Evolutionary conservation across 2,888 invertebrate genomes (phyloP), one percentile per base, ranked within the genome.

Genomic region (Drosophila imparisetae): DNA sequence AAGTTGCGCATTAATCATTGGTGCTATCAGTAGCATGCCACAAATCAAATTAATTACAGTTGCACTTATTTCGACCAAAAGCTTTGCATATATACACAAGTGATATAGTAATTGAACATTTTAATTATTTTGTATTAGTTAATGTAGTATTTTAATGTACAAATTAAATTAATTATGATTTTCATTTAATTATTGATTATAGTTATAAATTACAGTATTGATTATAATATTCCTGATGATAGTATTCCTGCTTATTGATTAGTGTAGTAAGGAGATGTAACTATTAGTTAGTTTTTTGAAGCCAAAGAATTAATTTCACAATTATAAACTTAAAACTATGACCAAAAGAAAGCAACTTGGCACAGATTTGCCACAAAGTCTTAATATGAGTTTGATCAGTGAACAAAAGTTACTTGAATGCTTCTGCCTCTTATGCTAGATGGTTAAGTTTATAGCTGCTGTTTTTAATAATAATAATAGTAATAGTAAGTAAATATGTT

Each of bases 1-100:
- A n/a, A 30, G 38, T 21, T 30, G 13, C 27, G 38, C 66, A 62
- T 72, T 38, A 59, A 40, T 45, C 40, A 58, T 32, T 45, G n/a
- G 38, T 34, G 48, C 52, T 30, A 50, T 52, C n/a, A 42, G n/a
- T 15, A 30, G 27, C 13, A 21, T 13, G 30, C 52, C 10, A 29
- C n/a, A 36, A 29, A 36, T 29, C 42, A 24, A 21, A 53, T 36
- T 11, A n/a, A 53, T 66, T n/a, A 21, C 11, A 4, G 10, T 36
- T 29, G 4, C n/a, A 50, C 21, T 45, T 11, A 21, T 4, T 8
- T 45, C 45, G 21, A 21, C 15, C 21, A 21, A 45, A 21, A 21
- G 8, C 4, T 45, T 45, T 45, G 21, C 15, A 45, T 21, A 45
- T 21, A 36, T 6, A 36, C 21, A 7, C 45, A 24, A 11, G 18